phyloP scores from a whole-genome alignment of 2,797 vertebrate genomes.

The Acanthis flammea region DNA sequence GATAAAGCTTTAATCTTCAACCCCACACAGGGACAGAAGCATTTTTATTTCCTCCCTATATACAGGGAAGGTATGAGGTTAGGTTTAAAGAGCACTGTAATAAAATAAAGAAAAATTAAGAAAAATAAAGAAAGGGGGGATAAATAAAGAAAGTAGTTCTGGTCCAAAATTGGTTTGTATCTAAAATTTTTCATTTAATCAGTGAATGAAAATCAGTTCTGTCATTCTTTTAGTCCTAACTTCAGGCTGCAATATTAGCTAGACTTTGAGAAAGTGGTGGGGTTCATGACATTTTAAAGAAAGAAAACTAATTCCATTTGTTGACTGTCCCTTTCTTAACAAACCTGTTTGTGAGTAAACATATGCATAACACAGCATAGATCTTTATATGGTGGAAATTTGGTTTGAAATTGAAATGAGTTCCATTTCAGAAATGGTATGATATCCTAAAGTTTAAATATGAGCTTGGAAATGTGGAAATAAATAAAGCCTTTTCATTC shows the following conservation, averaged over 20 bases:
- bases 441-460: constrained; percentile 23
- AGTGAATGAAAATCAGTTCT: background rate
- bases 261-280: background rate
- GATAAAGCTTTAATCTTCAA: background rate
- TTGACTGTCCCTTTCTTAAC: background rate
- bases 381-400: background rate
- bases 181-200: constrained; percentile 17
- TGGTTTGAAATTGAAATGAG: constrained; percentile 7
- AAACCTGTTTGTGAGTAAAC: background rate
- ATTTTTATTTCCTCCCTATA: background rate
- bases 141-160: background rate
- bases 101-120: no score
- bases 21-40: background rate
- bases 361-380: background rate
- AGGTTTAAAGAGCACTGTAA: background rate
- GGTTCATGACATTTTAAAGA: background rate
- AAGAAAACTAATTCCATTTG: background rate
- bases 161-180: background rate
- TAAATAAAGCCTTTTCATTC: constrained; percentile 21
- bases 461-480: constrained; percentile 31
- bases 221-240: background rate
- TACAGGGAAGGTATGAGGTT: background rate
- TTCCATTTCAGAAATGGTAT: constrained; percentile 10
- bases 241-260: background rate
- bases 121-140: no score